Evolutionary conservation across 2,888 invertebrate genomes (phyloP).

Genomic region (Stenichneumon culpator): DNA sequence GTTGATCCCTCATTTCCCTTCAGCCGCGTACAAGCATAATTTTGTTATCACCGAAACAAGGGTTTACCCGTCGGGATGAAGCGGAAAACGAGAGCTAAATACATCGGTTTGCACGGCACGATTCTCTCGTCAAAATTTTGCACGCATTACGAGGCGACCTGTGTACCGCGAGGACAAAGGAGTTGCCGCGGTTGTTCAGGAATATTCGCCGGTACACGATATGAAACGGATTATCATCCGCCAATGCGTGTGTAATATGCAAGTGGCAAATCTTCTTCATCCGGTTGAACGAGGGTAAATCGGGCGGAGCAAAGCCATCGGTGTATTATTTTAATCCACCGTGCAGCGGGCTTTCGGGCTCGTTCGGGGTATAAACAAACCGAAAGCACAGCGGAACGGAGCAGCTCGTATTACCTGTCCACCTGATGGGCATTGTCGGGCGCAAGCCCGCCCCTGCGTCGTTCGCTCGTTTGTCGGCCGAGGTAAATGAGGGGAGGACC

Average conservation of each 20-base stretch:
- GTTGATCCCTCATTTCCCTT: background rate
- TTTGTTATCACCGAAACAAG: background rate
- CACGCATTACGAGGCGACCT: conserved; percentile 53
- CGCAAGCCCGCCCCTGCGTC: conserved; percentile 37
- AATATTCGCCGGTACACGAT: background rate
- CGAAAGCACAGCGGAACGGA: conserved; percentile 45
- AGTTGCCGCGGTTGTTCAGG: background rate
- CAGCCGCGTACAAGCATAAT: background rate
- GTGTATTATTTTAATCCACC: conserved; percentile 82
- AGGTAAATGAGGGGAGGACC: conserved; percentile 56
- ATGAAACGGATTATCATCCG: background rate
- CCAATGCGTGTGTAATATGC: conserved; percentile 71
- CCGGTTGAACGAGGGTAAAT: conserved; percentile 76
- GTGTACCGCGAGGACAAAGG: conserved; percentile 23
- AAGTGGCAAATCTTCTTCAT: conserved; percentile 79
- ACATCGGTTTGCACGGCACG: background rate
- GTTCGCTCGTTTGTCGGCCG: conserved; percentile 37
- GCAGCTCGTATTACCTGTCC: conserved; percentile 58
- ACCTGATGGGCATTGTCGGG: conserved; percentile 48
- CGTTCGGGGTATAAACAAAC: conserved; percentile 53
- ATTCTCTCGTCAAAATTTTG: conserved; percentile 48
- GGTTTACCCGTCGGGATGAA: background rate
- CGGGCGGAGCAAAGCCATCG: conserved; percentile 71
- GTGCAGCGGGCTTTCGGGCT: conserved; percentile 41
- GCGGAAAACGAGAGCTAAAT: conserved; percentile 8